Conservation (phyloP, 2,888 invertebrate genomes). For the Germaria angustata region DNA sequence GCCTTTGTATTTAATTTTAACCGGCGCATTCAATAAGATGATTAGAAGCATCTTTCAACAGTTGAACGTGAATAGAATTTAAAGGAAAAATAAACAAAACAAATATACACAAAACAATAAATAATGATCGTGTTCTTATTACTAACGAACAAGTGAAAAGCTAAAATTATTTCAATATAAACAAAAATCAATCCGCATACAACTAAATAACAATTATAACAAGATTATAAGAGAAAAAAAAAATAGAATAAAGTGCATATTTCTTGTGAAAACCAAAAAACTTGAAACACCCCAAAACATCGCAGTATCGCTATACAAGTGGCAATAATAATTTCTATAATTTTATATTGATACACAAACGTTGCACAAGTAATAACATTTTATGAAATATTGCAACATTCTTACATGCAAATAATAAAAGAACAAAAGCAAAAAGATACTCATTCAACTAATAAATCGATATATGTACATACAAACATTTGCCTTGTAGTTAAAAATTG, state of each 20-base stretch:
- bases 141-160: conserved; percentile 11
- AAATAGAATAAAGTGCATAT: neutral
- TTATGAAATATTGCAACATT: neutral
- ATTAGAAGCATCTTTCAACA: conserved; percentile 41
- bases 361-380: neutral
- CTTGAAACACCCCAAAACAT: neutral
- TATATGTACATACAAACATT: neutral
- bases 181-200: conserved; percentile 27
- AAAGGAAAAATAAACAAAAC: conserved; percentile 13
- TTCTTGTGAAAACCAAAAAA: neutral
- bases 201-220: conserved; percentile 21
- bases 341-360: neutral
- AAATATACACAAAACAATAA: conserved; percentile 26
- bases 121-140: conserved; percentile 10
- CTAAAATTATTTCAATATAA: conserved; percentile 52
- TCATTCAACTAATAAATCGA: neutral
- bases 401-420: neutral
- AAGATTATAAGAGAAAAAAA: conserved; percentile 15
- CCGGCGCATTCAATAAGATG: conserved; percentile 7
- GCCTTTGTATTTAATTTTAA: conserved; percentile 14
- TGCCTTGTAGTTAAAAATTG: conserved; percentile 5
- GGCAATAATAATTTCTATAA: neutral
- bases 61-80: conserved; percentile 46
- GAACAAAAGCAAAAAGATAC: neutral
- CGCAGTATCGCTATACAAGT: neutral